phyloP scores from a whole-genome alignment of 2,888 invertebrate species.

The Lysandra bellargus region DNA sequence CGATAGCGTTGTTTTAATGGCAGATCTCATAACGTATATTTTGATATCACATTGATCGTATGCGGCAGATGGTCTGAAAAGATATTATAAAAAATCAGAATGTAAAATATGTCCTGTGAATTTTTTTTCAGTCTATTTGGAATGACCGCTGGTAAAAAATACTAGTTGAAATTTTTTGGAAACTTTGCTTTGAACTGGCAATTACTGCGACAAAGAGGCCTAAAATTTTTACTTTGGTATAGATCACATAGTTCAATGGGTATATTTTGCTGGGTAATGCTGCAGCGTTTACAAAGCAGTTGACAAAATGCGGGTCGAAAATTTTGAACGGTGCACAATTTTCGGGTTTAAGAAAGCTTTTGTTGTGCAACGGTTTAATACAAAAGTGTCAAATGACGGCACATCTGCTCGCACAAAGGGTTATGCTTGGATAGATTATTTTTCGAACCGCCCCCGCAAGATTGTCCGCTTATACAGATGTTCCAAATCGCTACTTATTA shows the following conservation, averaged over 20 bases:
- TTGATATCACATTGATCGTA: slow-evolving; percentile 34
- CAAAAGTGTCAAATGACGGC: slow-evolving; percentile 81
- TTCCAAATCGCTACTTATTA: slow-evolving; percentile 49
- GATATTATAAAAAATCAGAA: background rate
- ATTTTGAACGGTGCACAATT: slow-evolving; percentile 75
- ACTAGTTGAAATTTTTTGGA: slow-evolving; percentile 25
- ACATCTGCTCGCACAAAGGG: slow-evolving; percentile 79
- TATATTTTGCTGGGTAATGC: slow-evolving; percentile 42
- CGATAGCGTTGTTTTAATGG: slow-evolving; percentile 56
- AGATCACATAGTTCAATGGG: slow-evolving; percentile 25
- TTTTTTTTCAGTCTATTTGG: background rate
- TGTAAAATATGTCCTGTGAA: background rate
- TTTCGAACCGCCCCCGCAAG: slow-evolving; percentile 78
- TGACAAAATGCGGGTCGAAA: slow-evolving; percentile 75
- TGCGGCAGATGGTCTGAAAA: background rate
- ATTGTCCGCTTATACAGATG: slow-evolving; percentile 78
- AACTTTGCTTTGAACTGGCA: slow-evolving; percentile 6
- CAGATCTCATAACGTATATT: slow-evolving; percentile 27
- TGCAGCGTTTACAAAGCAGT: slow-evolving; percentile 56
- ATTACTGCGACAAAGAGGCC: slow-evolving; percentile 19
- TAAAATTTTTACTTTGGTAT: slow-evolving; percentile 13
- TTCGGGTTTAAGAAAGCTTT: slow-evolving; percentile 78
- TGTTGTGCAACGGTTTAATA: slow-evolving; percentile 81
- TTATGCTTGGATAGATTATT: slow-evolving; percentile 77
- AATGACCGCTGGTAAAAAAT: background rate